Evolutionary conservation across 1,140 invertebrate genomes (phyloP).

Genomic region (Leptinotarsa undecemlineata): DNA sequence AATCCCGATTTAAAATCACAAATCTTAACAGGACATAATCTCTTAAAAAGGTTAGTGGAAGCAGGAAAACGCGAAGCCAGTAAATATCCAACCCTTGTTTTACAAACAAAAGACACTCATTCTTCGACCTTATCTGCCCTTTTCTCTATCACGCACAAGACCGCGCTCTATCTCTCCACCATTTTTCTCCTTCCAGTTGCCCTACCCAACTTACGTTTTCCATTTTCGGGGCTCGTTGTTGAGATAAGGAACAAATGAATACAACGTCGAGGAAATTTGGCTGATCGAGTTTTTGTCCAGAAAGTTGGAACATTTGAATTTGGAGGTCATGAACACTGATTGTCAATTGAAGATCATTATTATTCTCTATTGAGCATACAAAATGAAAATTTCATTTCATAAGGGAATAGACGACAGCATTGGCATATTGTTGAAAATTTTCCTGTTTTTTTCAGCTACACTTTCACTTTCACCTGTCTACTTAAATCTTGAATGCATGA

Average conservation of each 20-base stretch:
- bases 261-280: not conserved
- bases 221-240: constrained; percentile 11
- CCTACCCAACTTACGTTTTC: constrained; percentile 19
- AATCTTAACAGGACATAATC: constrained; percentile 24
- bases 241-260: constrained; percentile 14
- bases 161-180: constrained; percentile 22
- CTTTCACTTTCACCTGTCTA: too few relatives aligned
- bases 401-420: too few relatives aligned
- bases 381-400: too few relatives aligned
- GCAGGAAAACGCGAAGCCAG: constrained; percentile 19
- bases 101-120: constrained; percentile 32
- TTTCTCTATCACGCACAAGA: constrained; percentile 30
- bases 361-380: too few relatives aligned
- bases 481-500: too few relatives aligned
- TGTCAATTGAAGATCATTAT: too few relatives aligned
- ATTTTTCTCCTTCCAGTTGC: constrained; percentile 17
- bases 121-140: constrained; percentile 30
- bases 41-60: constrained; percentile 25
- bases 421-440: too few relatives aligned
- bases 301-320: too few relatives aligned
- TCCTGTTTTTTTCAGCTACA: too few relatives aligned
- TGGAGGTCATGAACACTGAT: too few relatives aligned
- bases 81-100: constrained; percentile 30
- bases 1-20: constrained; percentile 7
- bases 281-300: not conserved